Percentiles rank a stretch among this genome's conserved stretches.
These are phyloP conservation scores for Emydura subglobosa DNA, from an alignment of 2,113 vertebrate genomes.

Conservation along the genomic window DNA sequence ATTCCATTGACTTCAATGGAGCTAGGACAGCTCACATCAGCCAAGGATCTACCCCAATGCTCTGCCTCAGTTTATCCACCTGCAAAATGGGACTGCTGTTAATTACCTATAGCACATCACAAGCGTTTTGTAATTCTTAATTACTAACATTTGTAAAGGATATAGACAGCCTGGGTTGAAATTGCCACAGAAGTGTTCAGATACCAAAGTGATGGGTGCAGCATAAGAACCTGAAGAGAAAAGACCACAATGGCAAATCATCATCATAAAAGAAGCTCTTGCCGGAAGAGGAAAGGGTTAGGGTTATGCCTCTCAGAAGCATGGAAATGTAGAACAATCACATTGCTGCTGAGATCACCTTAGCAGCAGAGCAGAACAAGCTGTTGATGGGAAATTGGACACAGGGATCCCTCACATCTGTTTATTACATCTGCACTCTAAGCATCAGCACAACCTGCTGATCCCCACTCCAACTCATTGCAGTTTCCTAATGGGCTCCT, in stretches of 20 bases:
- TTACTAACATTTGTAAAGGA: not conserved
- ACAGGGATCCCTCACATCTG: not conserved
- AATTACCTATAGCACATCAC: not conserved
- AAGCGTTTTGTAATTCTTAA: not conserved
- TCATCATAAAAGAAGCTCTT: accelerated
- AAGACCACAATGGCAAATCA: not conserved
- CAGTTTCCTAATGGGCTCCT: not conserved
- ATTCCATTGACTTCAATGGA: not conserved
- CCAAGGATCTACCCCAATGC: too few relatives aligned
- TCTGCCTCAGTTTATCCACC: too few relatives aligned
- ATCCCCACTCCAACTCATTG: not conserved
- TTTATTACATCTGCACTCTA: not conserved
- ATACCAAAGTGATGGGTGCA: not conserved
- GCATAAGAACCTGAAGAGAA: not conserved
- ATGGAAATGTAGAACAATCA: not conserved
- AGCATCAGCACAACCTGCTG: not conserved
- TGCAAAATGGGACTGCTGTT: not conserved
- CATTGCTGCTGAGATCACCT: not conserved
- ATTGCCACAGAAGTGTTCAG: not conserved
- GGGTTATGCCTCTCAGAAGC: not conserved
- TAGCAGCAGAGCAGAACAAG: not conserved
- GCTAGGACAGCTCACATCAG: not conserved
- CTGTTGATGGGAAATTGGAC: not conserved
- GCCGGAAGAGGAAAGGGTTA: not conserved
- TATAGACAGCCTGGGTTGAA: not conserved